phyloP scores from a whole-genome alignment of 1,140 invertebrate species.

The Eubasilissa regina region DNA sequence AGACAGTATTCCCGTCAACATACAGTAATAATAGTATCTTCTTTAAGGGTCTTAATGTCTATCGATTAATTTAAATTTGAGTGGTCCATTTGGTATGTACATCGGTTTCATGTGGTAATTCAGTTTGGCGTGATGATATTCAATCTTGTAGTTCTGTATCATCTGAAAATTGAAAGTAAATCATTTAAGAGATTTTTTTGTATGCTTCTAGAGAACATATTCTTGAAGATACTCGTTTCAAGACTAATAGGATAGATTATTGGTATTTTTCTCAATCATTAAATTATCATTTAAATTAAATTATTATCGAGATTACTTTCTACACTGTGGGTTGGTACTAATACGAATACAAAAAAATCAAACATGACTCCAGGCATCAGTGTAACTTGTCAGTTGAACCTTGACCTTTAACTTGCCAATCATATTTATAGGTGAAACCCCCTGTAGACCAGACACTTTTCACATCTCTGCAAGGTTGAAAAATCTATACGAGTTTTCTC shows the following conservation, averaged over 20 bases:
- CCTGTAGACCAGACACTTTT: no score
- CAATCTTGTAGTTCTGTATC: slow-evolving; percentile 76
- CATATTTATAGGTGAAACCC: no score
- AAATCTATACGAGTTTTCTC: no score
- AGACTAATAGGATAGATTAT: neutral
- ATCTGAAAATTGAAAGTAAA: slow-evolving; percentile 72
- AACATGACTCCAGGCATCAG: no score
- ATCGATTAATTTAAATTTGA: slow-evolving; percentile 73
- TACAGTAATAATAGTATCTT: no score
- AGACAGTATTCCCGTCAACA: no score
- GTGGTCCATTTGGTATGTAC: slow-evolving; percentile 82
- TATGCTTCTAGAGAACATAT: neutral
- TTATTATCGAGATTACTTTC: neutral
- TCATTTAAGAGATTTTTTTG: neutral
- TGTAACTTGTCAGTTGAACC: no score
- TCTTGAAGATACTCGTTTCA: neutral
- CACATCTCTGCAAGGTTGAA: no score
- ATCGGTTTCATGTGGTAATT: slow-evolving; percentile 82
- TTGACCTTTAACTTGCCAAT: no score
- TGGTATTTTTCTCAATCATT: neutral
- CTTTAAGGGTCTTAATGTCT: slow-evolving; percentile 56
- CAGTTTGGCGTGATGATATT: slow-evolving; percentile 77
- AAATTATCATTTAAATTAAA: neutral
- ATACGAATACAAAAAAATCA: neutral
- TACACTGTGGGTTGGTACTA: neutral